These are phyloP conservation scores for Dryomyza anilis DNA, from an alignment of 2,888 invertebrate genomes.

Conservation along the genomic window DNA sequence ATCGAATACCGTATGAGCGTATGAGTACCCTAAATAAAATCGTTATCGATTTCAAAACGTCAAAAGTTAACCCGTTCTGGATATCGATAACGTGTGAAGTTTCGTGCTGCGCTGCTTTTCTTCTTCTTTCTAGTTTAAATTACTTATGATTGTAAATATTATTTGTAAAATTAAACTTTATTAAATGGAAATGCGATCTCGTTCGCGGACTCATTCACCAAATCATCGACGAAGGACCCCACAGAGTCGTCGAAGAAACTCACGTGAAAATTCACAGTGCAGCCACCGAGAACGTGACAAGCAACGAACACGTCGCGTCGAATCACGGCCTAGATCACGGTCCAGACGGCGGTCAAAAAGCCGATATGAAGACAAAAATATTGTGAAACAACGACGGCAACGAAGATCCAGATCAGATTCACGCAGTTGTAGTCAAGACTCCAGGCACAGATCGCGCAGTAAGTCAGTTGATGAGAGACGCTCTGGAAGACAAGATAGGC, in stretches of 20 bases:
- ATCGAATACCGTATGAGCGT: no score
- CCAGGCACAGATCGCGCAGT: slow-evolving; percentile 32
- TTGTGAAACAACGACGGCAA: not conserved
- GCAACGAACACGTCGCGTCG: not conserved
- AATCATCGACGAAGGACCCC: slow-evolving; percentile 5
- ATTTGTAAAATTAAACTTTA: not conserved
- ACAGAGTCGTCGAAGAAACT: not conserved
- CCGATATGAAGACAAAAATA: not conserved
- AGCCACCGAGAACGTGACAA: not conserved
- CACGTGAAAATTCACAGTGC: not conserved
- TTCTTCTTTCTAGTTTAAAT: no score
- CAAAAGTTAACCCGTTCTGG: no score
- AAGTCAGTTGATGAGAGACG: not conserved
- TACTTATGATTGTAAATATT: no score
- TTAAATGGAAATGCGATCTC: slow-evolving; percentile 22
- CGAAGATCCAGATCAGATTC: slow-evolving; percentile 4
- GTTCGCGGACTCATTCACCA: slow-evolving; percentile 29
- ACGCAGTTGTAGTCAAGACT: no score
- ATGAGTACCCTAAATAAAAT: no score
- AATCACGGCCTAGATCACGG: slow-evolving; percentile 20
- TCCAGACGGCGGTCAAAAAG: slow-evolving; percentile 33
- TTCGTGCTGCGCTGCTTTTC: no score
- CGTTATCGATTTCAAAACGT: no score
- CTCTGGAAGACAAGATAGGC: not conserved
- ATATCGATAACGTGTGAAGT: no score